Conservation (phyloP, 2,797 vertebrate genomes). For the Molossus alvarezi region DNA sequence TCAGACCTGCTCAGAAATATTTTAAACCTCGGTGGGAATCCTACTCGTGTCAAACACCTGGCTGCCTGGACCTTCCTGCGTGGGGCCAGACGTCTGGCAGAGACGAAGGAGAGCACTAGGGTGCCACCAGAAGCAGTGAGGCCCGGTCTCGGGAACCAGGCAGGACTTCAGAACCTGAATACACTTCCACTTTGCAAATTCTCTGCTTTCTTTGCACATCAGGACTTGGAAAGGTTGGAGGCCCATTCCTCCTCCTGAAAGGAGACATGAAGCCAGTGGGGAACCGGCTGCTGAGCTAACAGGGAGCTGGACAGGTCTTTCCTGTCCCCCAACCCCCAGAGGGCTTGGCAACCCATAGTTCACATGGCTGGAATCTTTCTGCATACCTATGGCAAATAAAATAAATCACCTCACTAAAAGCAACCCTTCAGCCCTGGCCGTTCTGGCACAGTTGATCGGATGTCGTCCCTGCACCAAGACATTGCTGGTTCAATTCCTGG, state of each 20-base stretch:
- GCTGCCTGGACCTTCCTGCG: not conserved
- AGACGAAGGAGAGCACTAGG: not conserved
- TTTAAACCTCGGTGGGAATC: not conserved
- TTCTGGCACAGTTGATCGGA: too few species aligned
- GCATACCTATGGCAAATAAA: not conserved
- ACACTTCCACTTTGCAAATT: not conserved
- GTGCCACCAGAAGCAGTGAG: not conserved
- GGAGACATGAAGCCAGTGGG: not conserved
- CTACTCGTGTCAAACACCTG: not conserved
- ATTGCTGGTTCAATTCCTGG: too few species aligned
- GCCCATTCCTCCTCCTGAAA: not conserved
- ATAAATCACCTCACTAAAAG: not conserved
- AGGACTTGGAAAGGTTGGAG: not conserved
- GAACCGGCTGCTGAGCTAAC: not conserved
- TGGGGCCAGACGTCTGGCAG: not conserved
- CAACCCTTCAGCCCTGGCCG: not conserved
- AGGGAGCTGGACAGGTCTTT: not conserved
- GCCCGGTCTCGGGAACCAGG: not conserved
- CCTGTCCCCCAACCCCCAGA: not conserved
- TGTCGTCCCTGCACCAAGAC: too few species aligned
- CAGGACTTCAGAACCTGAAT: not conserved
- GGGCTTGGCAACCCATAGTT: not conserved
- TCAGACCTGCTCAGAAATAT: slow-evolving; percentile 42
- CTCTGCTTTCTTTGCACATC: not conserved
- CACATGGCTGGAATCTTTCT: not conserved